Evolutionary conservation across 1,140 invertebrate species (phyloP).

Genomic region (Lepidurus arcticus): DNA sequence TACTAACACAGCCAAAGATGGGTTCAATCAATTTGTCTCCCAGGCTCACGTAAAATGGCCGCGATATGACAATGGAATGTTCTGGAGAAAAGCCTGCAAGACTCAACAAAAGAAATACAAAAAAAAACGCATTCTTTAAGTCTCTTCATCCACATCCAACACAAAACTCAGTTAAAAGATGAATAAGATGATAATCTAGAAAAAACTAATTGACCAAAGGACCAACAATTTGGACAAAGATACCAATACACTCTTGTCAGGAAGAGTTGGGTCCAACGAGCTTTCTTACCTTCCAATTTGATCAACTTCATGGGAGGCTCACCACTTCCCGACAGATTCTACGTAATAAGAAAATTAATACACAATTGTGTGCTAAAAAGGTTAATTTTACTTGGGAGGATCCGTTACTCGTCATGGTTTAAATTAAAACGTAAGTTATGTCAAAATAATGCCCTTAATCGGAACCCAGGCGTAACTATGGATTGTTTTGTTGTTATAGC

Average conservation of each 20-base stretch:
- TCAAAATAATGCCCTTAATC: not conserved
- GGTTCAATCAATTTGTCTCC: not conserved
- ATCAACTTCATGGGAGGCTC: constrained; percentile 4
- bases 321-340: not conserved
- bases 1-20: constrained; percentile 21
- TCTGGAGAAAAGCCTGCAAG: constrained; percentile 9
- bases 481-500: not conserved
- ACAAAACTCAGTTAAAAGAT: constrained; percentile 7
- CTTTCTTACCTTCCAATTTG: not conserved
- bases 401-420: not conserved
- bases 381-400: not conserved
- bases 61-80: constrained; percentile 7
- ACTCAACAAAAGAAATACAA: constrained; percentile 22
- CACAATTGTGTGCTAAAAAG: not conserved
- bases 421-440: not conserved
- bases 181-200: not conserved
- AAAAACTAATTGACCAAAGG: not conserved
- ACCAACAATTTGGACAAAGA: not conserved
- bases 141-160: not conserved
- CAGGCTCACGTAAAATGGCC: constrained; percentile 20
- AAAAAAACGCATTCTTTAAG: constrained; percentile 19
- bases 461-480: not conserved
- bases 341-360: not conserved
- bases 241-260: not conserved
- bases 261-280: not conserved